These are phyloP conservation scores for Apodemus agrarius DNA, from an alignment of 2,797 vertebrate genomes.

Conservation along the genomic window DNA sequence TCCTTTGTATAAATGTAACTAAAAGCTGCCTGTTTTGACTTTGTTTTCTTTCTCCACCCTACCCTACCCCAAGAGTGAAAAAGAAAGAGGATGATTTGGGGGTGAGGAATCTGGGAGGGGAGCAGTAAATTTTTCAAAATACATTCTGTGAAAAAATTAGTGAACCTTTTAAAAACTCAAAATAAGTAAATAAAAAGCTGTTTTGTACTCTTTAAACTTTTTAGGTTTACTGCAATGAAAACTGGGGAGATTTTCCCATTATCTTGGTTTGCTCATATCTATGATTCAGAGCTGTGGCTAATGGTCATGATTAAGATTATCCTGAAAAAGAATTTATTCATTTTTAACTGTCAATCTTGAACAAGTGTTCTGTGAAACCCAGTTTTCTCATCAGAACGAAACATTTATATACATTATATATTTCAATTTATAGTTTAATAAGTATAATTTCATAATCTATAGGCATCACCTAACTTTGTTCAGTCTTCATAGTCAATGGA, in stretches of 20 bases:
- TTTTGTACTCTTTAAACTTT: not conserved
- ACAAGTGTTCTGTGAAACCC: not conserved
- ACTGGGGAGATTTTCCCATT: not conserved
- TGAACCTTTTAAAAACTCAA: not conserved
- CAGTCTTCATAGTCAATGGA: not conserved
- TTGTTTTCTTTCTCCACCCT: not conserved
- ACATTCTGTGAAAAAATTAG: not conserved
- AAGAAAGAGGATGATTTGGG: not conserved
- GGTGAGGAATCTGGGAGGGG: too few species aligned
- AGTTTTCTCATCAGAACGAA: not conserved
- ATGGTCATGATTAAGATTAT: not conserved
- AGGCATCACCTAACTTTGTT: not conserved
- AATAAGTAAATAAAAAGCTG: not conserved
- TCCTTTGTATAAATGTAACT: conserved; percentile 26
- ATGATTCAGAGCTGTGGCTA: not conserved
- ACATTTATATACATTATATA: not conserved
- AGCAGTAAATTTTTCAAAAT: not conserved
- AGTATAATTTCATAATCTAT: not conserved
- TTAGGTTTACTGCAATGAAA: not conserved
- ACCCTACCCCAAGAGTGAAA: not conserved
- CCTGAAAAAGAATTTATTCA: not conserved
- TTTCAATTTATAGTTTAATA: not conserved
- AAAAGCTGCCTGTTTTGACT: not conserved
- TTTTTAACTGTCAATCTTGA: not conserved
- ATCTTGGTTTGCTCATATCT: not conserved